These are phyloP conservation scores for Leptinotarsa rubiginosa DNA, from an alignment of 2,888 invertebrate genomes.

Conservation along the genomic window DNA sequence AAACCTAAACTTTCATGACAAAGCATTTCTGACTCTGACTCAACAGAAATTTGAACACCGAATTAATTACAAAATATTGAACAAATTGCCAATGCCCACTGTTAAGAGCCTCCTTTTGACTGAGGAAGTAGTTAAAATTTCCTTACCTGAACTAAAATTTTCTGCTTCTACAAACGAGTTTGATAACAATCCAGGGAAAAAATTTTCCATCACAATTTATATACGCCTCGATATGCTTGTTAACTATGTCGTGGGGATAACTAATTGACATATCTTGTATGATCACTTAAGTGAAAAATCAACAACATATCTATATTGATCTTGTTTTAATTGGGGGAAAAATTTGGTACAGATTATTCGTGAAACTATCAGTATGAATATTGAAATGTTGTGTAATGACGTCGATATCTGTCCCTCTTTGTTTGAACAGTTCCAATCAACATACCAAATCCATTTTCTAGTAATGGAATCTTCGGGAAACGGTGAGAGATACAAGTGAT, in stretches of 20 bases:
- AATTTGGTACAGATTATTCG: background rate
- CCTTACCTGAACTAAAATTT: no score
- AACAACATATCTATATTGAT: constrained; percentile 1
- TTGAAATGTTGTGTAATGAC: constrained; percentile 13
- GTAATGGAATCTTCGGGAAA: background rate
- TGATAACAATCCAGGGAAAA: background rate
- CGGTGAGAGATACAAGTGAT: background rate
- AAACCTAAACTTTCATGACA: no score
- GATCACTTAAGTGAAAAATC: constrained; percentile 8
- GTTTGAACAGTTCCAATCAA: constrained; percentile 16
- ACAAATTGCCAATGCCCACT: no score
- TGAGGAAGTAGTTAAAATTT: no score
- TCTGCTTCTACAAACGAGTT: background rate
- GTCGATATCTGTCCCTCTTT: background rate
- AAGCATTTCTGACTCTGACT: no score
- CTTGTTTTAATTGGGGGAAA: constrained; percentile 1
- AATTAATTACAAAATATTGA: no score
- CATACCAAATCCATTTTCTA: constrained; percentile 16
- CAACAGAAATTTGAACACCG: no score
- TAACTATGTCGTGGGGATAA: background rate
- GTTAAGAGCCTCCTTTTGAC: no score
- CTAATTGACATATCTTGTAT: constrained; percentile 22
- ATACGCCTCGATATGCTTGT: constrained; percentile 6
- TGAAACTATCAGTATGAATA: constrained; percentile 4
- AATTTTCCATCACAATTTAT: background rate